Base-by-base conservation (phyloP, 2,113 vertebrate species). In the Sebastes schlegelii region DNA sequence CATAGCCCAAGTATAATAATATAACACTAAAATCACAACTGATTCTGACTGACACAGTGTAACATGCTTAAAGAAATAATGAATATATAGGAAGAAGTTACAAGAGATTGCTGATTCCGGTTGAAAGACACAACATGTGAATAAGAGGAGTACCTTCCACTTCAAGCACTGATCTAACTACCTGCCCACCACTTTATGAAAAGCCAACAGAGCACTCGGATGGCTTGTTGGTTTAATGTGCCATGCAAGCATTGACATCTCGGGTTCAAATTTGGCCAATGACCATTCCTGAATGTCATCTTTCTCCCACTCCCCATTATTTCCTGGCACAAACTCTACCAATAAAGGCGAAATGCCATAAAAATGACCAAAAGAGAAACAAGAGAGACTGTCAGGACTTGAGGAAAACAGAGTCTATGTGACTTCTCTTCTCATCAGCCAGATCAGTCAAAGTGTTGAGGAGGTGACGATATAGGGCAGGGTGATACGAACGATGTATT, bases 181-280 rank as follows among this genome's bases (percentile, higher is more conserved):
- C 10, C 21, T 8, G 55, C 42, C 16, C 7, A 12, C 57, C 42
- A 58, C 13, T 51, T 17, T 11, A n/a, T 0, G 0, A n/a, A 52
- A 34, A 83, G 82, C 73, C 73, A 78, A 43, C 75, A 68, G 40
- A 71, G 43, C 23, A 16, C 5, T 46, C 14, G 62, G 51, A 61
- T 73, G 58, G 46, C 68, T 66, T 54, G 9, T 10, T 72, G 19
- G 55, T 74, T 68, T 69, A 66, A 0, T 1, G 12, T 42, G 60
- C 48, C 23, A 77, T 21, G 64, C 40, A 61, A 46, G 7, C 6
- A 74, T 8, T 5, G 34, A 60, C 67, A 73, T 26, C 26, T 26
- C 45, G 4, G 45, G 64, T 57, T 80, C 1, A 66, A 67, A 43
- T 57, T 19, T 52, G 45, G 3, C 34, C 58, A 26, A 40, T 43